These are phyloP conservation scores for Hyposmocoma kahamanoa DNA, from an alignment of 1,140 invertebrate genomes.

Conservation along the genomic window DNA sequence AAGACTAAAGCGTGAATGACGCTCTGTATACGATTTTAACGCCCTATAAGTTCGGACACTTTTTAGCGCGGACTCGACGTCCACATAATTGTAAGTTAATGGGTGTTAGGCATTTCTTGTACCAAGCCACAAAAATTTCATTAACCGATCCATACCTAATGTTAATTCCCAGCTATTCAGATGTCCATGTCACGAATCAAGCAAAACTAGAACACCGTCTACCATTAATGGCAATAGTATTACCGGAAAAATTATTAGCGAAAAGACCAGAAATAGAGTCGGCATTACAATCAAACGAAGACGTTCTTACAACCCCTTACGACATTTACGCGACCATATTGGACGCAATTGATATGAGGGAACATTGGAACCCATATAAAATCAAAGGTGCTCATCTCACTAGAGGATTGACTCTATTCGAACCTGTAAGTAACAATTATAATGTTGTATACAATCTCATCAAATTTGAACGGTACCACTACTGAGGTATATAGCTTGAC, in stretches of 20 bases:
- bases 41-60: too few species aligned
- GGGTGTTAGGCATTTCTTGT: too few species aligned
- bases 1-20: too few species aligned
- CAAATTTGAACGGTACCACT: too few species aligned
- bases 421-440: conserved; percentile 72
- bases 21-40: too few species aligned
- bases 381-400: conserved; percentile 71
- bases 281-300: conserved; percentile 80
- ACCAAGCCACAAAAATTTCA: too few species aligned
- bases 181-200: conserved; percentile 88
- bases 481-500: too few species aligned
- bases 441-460: neutral
- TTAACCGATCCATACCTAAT: too few species aligned
- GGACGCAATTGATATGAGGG: conserved; percentile 74
- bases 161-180: conserved; percentile 82
- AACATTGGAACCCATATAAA: conserved; percentile 28
- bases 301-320: conserved; percentile 86
- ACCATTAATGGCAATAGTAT: conserved; percentile 86
- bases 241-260: conserved; percentile 81
- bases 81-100: too few species aligned
- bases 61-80: too few species aligned
- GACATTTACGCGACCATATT: conserved; percentile 84
- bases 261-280: conserved; percentile 76
- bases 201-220: conserved; percentile 92
- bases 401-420: conserved; percentile 82